Evolutionary conservation across 2,797 vertebrate genomes (phyloP).

Genomic region (Poeciliopsis infans): DNA sequence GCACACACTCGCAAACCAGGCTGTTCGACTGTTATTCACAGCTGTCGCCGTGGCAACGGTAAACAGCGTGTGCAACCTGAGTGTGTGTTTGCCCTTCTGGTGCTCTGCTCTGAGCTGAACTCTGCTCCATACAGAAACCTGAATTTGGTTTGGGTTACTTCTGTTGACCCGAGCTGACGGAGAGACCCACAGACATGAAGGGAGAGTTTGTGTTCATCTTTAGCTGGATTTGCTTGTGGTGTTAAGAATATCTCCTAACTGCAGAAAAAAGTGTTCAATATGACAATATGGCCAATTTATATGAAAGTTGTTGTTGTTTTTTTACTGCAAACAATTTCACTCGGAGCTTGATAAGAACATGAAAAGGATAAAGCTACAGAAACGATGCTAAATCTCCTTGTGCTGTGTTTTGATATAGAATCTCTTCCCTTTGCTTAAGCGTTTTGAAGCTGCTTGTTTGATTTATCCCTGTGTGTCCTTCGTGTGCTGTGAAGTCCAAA

Average conservation of each 20-base stretch:
- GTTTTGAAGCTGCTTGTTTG: neutral
- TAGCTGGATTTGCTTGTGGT: neutral
- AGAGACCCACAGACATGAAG: neutral
- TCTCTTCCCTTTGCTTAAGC: neutral
- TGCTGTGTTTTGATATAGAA: neutral
- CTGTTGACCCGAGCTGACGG: neutral
- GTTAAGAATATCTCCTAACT: neutral
- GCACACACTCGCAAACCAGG: neutral
- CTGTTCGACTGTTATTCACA: slow-evolving; percentile 8
- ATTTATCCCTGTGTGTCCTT: neutral
- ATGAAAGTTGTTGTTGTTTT: neutral
- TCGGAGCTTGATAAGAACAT: neutral
- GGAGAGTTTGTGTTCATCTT: neutral
- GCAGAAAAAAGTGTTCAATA: neutral
- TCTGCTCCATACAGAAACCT: neutral
- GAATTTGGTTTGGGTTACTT: neutral
- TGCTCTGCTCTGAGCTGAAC: neutral
- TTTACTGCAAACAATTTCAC: neutral
- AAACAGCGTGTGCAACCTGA: slow-evolving; percentile 4
- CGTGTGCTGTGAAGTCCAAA: neutral
- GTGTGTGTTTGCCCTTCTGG: neutral
- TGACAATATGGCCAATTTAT: neutral
- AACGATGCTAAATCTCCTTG: neutral
- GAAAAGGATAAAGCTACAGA: neutral
- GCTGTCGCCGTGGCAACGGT: slow-evolving; percentile 15